Conservation (phyloP, 2,888 invertebrate genomes). For the Acanthosepion lycidas region DNA sequence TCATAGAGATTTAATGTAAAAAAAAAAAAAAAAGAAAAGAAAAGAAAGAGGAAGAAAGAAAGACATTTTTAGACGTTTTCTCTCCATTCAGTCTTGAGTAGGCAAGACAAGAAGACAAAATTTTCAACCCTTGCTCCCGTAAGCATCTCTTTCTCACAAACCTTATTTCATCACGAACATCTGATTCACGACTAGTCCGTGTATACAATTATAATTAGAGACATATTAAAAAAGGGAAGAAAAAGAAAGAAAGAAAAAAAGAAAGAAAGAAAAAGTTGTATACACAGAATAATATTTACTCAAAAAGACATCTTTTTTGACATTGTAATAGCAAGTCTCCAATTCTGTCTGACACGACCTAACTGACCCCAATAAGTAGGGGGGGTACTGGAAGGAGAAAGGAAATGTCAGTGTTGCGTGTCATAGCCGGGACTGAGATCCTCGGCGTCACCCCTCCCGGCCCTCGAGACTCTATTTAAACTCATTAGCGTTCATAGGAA, state of each 20-base stretch:
- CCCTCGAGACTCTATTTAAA: not conserved
- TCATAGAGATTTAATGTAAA: no score
- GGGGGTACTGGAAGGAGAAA: not conserved
- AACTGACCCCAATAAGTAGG: not conserved
- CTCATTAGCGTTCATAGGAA: not conserved
- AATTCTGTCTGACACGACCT: not conserved
- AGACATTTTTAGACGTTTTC: no score
- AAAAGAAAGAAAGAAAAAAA: not conserved
- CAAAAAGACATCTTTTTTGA: not conserved
- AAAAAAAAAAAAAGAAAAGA: rapidly evolving
- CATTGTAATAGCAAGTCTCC: slow-evolving; percentile 8
- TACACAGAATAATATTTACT: not conserved
- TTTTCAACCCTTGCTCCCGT: not conserved
- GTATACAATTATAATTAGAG: not conserved
- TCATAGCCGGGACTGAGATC: not conserved
- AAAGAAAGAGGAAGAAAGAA: no score
- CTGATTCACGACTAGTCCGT: not conserved
- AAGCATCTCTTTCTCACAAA: not conserved
- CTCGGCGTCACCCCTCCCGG: slow-evolving; percentile 11
- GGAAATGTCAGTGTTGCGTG: slow-evolving; percentile 14
- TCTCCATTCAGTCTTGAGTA: no score
- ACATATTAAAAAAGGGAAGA: not conserved
- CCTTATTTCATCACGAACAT: not conserved
- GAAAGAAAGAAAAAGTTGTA: not conserved
- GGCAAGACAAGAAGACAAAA: no score